A percentile compares a stretch with the other conserved stretches of the same genome.
Evolutionary conservation across 2,113 vertebrate genomes (phyloP).

Genomic region (Psammodynastes pulverulentus): DNA sequence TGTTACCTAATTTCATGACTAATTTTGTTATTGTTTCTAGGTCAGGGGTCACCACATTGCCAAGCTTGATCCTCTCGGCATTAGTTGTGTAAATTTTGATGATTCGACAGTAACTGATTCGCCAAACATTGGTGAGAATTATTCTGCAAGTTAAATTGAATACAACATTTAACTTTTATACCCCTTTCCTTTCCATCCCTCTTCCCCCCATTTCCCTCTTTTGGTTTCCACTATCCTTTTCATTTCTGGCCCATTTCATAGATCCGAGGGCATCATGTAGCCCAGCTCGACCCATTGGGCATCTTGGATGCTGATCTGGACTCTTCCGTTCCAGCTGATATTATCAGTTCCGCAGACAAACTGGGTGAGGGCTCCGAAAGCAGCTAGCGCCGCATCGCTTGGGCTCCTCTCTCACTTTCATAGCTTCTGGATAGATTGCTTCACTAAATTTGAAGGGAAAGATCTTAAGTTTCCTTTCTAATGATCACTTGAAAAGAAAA

Average conservation of each 20-base stretch:
- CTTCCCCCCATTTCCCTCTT: not conserved
- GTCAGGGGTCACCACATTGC: conserved; percentile 95
- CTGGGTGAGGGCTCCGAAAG: conserved; percentile 90
- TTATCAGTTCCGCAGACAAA: conserved; percentile 98
- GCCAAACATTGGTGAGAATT: conserved; percentile 91
- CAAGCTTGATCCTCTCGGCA: conserved; percentile 94
- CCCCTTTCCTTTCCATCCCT: conserved; percentile 68
- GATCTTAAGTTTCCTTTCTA: conserved; percentile 74
- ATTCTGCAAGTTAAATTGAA: conserved; percentile 68
- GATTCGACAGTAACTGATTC: conserved; percentile 84
- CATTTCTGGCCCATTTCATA: conserved; percentile 73
- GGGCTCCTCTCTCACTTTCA: conserved; percentile 69
- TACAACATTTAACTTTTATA: conserved; percentile 76
- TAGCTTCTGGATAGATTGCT: conserved; percentile 62
- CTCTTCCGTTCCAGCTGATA: conserved; percentile 94
- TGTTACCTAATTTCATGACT: conserved; percentile 51
- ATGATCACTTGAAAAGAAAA: conserved; percentile 66
- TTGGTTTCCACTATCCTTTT: conserved; percentile 52
- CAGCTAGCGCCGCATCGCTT: conserved; percentile 70
- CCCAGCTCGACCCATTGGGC: conserved; percentile 98
- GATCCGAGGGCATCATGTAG: conserved; percentile 99
- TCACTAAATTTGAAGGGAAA: conserved; percentile 53
- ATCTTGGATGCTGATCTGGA: conserved; percentile 99
- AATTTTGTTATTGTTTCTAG: conserved; percentile 79
- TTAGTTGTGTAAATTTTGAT: conserved; percentile 97